Evolutionary conservation across 2,113 vertebrate species (phyloP).

Genomic region (sheep (Ovis aries)): DNA sequence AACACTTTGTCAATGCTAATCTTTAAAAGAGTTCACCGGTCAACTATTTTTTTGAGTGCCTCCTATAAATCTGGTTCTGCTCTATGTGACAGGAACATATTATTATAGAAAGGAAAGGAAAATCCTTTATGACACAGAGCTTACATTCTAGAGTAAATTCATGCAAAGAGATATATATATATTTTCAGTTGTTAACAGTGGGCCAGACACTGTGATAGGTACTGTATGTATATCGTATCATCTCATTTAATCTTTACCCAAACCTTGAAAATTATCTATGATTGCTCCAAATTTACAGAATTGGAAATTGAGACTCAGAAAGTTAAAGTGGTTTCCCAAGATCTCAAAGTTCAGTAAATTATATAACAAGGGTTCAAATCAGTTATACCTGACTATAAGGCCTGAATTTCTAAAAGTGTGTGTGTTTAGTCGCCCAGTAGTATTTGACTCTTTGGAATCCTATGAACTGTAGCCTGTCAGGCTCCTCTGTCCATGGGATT

Average conservation of each 20-base stretch:
- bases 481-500: neutral
- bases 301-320: neutral
- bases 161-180: neutral
- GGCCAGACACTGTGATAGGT: neutral
- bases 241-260: neutral
- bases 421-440: neutral
- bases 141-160: neutral
- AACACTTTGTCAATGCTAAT: neutral
- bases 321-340: neutral
- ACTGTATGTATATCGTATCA: neutral
- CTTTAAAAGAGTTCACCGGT: neutral
- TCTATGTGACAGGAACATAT: neutral
- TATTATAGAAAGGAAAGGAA: neutral
- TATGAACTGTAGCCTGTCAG: neutral
- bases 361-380: neutral
- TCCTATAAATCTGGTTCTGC: neutral
- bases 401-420: neutral
- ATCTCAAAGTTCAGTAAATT: neutral
- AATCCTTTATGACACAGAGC: neutral
- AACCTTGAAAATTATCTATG: neutral
- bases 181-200: neutral
- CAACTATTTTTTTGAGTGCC: rapidly evolving
- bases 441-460: neutral
- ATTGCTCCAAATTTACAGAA: neutral
- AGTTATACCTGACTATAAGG: neutral